Base-by-base conservation (phyloP, 1,140 invertebrate genomes). In the Lanistes nyassanus region DNA sequence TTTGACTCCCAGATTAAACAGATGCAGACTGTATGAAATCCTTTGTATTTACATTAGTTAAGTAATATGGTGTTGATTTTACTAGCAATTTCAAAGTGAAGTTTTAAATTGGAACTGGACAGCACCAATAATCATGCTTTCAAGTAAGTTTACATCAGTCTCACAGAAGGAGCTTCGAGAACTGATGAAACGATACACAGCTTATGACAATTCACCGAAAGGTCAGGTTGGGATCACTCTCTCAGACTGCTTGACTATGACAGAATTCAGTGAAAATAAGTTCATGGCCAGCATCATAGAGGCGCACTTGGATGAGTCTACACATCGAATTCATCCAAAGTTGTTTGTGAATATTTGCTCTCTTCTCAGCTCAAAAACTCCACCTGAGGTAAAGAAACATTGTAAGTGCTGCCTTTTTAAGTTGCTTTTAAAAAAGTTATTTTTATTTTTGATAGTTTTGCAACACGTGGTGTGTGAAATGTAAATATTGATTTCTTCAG, bases 231-330 rank as follows among this genome's bases (percentile, higher is more conserved):
- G 84, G 16, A 81, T 85, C 3, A 37, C 75, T 3, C 76, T 79
- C n/a, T 74, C 80, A 2, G 75, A 80, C n/a, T 80, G 81, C 47
- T 19, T 80, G 7, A 72, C 76, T 7, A 78, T 85, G 69, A 79
- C 80, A 16, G 84, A 85, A 58, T 85, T 85, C 73, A 73, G 74
- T 21, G 83, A 78, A 19, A 81, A 79, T 70, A 79, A 75, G 47
- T 83, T 85, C 39, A 79, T 75, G 26, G 77, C 80, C 13, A 74
- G 76, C 47, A 64, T 85, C 11, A 76, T 83, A 21, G 76, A 80
- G 13, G 76, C 74, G 36, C 79, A 81, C 62, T 21, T 76, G 26
- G 80, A 83, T 58, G 55, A 69, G 19, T 64, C 65, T 2, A 74
- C 79, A 4, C 70, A 74, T 29, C 75, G 72, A 16, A 79, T 84